A percentile compares a stretch with the other conserved stretches of the same genome.
These are phyloP conservation scores for Arrhopalites spinosus DNA, from an alignment of 2,888 invertebrate species.

Conservation along the genomic window DNA sequence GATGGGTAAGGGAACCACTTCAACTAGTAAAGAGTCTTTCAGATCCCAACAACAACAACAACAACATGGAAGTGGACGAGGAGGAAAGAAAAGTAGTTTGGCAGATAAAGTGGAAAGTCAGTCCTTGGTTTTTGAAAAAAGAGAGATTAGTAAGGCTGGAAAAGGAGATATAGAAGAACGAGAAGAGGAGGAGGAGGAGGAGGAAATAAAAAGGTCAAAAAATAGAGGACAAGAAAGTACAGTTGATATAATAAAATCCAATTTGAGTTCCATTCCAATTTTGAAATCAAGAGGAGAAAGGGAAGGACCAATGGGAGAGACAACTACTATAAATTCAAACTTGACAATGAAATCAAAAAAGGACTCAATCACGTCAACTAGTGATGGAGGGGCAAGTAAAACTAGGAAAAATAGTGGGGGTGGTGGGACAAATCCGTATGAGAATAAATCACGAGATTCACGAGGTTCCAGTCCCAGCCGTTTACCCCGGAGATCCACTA, in stretches of 20 bases:
- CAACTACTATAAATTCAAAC: constrained; percentile 29
- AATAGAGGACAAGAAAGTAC: neutral
- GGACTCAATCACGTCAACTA: constrained; percentile 33
- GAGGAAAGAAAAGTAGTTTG: neutral
- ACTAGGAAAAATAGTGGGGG: constrained; percentile 7
- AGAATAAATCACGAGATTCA: constrained; percentile 41
- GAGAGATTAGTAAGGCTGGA: constrained; percentile 33
- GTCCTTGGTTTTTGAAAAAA: constrained; percentile 9
- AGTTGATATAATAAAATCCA: constrained; percentile 40
- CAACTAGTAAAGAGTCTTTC: constrained; percentile 7
- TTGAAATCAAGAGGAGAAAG: constrained; percentile 2
- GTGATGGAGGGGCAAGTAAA: constrained; percentile 23
- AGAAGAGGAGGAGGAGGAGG: neutral
- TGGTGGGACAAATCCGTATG: neutral
- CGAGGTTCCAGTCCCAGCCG: constrained; percentile 28
- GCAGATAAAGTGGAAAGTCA: constrained; percentile 16
- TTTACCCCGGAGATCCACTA: constrained; percentile 16
- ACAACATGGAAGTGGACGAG: neutral
- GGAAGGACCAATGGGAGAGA: neutral
- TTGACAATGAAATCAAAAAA: constrained; percentile 34
- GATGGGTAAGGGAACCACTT: neutral
- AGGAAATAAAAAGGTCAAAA: neutral
- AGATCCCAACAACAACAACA: constrained; percentile 36
- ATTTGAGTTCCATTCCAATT: constrained; percentile 26
- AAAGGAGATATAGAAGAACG: constrained; percentile 1